These are phyloP conservation scores for Chaenocephalus aceratus DNA, from an alignment of 2,113 vertebrate genomes.

Conservation along the genomic window DNA sequence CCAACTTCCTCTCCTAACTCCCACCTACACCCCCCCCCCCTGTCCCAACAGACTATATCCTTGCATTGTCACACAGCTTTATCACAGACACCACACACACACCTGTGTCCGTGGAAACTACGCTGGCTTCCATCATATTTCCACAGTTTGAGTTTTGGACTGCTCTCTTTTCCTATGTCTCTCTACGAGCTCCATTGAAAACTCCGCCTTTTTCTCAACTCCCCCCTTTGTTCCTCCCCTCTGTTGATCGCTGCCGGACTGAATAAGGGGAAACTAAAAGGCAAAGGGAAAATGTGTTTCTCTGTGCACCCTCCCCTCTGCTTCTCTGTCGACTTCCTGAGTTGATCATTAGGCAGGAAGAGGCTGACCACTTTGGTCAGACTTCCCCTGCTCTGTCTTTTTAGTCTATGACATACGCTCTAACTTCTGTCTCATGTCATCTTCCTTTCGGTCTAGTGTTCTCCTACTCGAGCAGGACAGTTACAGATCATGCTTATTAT, in stretches of 20 bases:
- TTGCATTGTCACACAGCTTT: background rate
- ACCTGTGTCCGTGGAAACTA: slow-evolving; percentile 53
- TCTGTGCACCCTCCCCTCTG: slow-evolving; percentile 56
- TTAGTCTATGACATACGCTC: background rate
- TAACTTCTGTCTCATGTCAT: background rate
- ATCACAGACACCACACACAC: slow-evolving; percentile 16
- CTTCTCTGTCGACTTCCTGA: slow-evolving; percentile 69
- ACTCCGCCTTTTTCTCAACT: slow-evolving; percentile 59
- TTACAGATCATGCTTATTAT: background rate
- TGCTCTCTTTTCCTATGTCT: slow-evolving; percentile 29
- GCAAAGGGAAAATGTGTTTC: slow-evolving; percentile 58
- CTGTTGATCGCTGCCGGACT: slow-evolving; percentile 48
- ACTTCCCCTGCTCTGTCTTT: slow-evolving; percentile 52
- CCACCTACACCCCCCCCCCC: background rate
- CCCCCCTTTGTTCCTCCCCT: slow-evolving; percentile 60
- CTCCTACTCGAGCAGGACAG: background rate
- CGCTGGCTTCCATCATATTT: slow-evolving; percentile 70
- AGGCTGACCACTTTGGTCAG: slow-evolving; percentile 52
- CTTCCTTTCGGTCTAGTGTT: background rate
- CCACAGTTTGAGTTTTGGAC: slow-evolving; percentile 22
- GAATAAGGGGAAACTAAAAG: slow-evolving; percentile 66
- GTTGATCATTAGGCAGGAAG: slow-evolving; percentile 69
- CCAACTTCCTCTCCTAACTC: background rate
- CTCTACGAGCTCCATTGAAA: slow-evolving; percentile 52
- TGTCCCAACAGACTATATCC: background rate